Evolutionary conservation across 2,888 invertebrate species (phyloP).

Genomic region (Celastrina argiolus): DNA sequence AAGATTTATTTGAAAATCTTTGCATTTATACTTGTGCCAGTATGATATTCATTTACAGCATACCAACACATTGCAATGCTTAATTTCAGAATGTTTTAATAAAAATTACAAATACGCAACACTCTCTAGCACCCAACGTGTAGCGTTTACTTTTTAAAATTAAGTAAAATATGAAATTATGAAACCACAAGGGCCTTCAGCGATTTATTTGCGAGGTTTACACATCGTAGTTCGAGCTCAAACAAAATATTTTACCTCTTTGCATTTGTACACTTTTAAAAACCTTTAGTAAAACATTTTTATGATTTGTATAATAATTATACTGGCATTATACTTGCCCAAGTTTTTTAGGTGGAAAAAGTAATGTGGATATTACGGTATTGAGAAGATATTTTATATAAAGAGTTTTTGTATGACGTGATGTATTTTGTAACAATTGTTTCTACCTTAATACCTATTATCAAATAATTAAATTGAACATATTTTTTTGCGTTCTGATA

Average conservation of each 20-base stretch:
- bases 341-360: not conserved
- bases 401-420: no score
- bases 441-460: no score
- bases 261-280: not conserved
- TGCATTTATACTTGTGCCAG: no score
- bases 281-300: not conserved
- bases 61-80: no score
- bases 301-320: conserved; percentile 4
- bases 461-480: no score
- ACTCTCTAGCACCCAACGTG: not conserved
- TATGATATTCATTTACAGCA: no score
- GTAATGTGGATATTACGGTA: not conserved
- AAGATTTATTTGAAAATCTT: no score
- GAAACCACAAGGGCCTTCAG: conserved; percentile 15
- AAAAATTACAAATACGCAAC: no score
- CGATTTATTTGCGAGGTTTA: conserved; percentile 14
- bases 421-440: no score
- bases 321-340: conserved; percentile 2
- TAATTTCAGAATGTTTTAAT: no score
- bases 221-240: conserved; percentile 2
- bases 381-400: no score
- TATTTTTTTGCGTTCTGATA: no score
- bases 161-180: conserved; percentile 4
- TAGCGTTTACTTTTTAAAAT: conserved; percentile 10
- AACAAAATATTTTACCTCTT: conserved; percentile 4